These are phyloP conservation scores for Lutjanus erythropterus DNA, from an alignment of 2,113 vertebrate species.

Conservation along the genomic window DNA sequence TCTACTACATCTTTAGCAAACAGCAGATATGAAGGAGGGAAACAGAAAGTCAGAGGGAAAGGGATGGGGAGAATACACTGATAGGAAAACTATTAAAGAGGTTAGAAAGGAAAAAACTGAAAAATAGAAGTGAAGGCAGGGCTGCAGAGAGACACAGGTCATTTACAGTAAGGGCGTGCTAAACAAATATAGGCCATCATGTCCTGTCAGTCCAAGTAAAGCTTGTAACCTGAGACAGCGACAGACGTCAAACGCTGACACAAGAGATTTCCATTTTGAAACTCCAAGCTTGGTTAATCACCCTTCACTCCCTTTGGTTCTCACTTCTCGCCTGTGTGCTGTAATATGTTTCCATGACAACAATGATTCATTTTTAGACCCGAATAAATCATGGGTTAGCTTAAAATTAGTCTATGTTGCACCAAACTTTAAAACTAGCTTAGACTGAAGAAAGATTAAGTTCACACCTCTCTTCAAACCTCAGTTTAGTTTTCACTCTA, in stretches of 20 bases:
- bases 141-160: neutral
- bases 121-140: neutral
- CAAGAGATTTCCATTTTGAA: conserved; percentile 61
- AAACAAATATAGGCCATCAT: conserved; percentile 47
- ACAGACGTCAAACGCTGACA: conserved; percentile 73
- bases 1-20: conserved; percentile 60
- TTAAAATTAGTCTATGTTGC: no score
- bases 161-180: conserved; percentile 1
- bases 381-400: no score
- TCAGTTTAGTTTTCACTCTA: no score
- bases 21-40: conserved; percentile 11
- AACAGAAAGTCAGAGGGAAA: neutral
- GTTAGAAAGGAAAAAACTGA: neutral
- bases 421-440: no score
- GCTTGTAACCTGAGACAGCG: conserved; percentile 69
- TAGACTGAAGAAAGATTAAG: no score
- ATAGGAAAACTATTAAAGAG: neutral
- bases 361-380: no score
- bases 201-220: conserved; percentile 51
- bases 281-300: conserved; percentile 45
- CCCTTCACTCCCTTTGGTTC: conserved; percentile 24
- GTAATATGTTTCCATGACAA: no score
- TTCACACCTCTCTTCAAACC: no score
- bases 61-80: neutral
- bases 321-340: neutral